Percentiles rank a stretch among this genome's conserved stretches.
Conservation (phyloP, 1,140 invertebrate genomes). For the Triops longicaudatus region DNA sequence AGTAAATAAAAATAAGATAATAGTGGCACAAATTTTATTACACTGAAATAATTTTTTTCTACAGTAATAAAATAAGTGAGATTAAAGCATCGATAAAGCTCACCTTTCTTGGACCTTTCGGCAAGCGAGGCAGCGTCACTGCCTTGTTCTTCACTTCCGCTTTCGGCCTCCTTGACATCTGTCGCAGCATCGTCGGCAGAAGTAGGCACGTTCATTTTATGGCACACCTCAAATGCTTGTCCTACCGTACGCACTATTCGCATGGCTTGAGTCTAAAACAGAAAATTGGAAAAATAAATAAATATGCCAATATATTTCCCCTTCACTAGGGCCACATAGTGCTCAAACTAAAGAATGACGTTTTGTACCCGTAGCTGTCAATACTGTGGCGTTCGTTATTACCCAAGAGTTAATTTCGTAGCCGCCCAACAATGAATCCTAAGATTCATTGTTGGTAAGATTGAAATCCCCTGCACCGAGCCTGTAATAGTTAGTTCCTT, state of each 20-base stretch:
- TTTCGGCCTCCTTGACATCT: not conserved
- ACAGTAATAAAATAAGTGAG: not conserved
- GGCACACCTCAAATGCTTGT: constrained; percentile 98
- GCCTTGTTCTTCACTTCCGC: constrained; percentile 21
- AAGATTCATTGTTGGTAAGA: too few species aligned
- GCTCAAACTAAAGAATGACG: too few species aligned
- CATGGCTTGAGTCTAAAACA: constrained; percentile 90
- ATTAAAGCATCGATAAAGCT: not conserved
- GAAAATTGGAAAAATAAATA: constrained; percentile 32
- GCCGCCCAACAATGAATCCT: too few species aligned
- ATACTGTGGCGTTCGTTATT: too few species aligned
- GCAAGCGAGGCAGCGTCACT: not conserved
- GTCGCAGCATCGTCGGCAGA: not conserved
- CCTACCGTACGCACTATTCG: constrained; percentile 93
- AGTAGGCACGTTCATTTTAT: constrained; percentile 57
- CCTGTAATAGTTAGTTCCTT: too few species aligned
- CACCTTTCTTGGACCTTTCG: constrained; percentile 16
- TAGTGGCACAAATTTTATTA: too few species aligned
- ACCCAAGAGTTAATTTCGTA: too few species aligned
- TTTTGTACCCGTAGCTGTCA: too few species aligned
- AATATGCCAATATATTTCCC: not conserved
- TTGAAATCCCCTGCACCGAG: too few species aligned
- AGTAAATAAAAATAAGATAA: too few species aligned
- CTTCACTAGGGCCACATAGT: too few species aligned
- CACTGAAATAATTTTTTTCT: too few species aligned